phyloP scores from a whole-genome alignment of 2,797 vertebrate species.

The Limosa lapponica region DNA sequence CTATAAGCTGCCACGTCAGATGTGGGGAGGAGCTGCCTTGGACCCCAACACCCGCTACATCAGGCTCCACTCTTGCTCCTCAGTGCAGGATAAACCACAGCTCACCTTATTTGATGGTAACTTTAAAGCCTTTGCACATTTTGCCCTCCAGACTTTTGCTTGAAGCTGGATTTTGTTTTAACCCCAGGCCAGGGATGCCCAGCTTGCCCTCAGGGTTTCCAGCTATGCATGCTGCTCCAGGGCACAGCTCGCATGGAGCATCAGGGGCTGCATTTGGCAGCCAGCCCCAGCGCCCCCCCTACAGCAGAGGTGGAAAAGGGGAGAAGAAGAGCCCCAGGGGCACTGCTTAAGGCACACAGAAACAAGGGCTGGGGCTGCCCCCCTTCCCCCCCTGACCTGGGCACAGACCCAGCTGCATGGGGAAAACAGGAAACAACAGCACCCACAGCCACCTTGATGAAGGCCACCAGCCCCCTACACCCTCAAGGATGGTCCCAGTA shows the following conservation, averaged over 20 bases:
- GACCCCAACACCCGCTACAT: accelerated
- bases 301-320: neutral
- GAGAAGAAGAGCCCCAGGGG: neutral
- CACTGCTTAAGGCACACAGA: neutral
- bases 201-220: neutral
- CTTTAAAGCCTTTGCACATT: neutral
- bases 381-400: accelerated
- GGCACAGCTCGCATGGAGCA: neutral
- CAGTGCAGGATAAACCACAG: neutral
- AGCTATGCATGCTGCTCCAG: neutral
- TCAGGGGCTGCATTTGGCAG: neutral
- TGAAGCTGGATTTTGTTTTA: neutral
- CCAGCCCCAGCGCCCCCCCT: neutral
- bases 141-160: neutral
- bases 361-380: neutral
- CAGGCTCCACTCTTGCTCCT: neutral
- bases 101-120: neutral
- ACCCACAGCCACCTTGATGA: accelerated
- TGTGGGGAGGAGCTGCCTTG: neutral
- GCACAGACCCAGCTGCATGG: neutral
- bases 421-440: neutral
- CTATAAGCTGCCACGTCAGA: neutral
- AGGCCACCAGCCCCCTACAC: neutral
- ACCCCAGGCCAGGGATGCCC: neutral
- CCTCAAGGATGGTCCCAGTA: neutral